phyloP scores from a whole-genome alignment of 1,140 invertebrate species.

The Tribolium castaneum region DNA sequence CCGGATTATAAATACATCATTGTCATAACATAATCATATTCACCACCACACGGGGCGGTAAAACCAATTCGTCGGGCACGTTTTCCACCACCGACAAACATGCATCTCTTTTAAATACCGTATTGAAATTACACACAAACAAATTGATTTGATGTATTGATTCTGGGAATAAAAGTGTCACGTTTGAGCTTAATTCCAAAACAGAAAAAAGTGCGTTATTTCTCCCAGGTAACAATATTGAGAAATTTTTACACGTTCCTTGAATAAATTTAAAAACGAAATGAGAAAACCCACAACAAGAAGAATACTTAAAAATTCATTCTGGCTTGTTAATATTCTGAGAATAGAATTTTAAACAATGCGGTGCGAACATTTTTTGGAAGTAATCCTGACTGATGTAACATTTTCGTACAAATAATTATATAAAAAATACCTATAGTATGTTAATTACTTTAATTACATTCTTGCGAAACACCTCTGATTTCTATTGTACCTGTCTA shows the following conservation, averaged over 20 bases:
- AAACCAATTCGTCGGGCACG: conserved; percentile 8
- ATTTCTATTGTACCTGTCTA: neutral
- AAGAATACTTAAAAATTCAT: conserved; percentile 1
- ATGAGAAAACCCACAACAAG: neutral
- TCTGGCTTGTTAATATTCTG: neutral
- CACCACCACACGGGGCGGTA: conserved; percentile 9
- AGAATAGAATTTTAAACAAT: neutral
- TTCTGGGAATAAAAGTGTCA: neutral
- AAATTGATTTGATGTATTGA: conserved; percentile 11
- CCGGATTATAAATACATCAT: conserved; percentile 36
- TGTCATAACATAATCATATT: conserved; percentile 37
- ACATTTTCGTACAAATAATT: neutral
- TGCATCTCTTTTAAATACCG: conserved; percentile 15
- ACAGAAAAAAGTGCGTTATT: neutral
- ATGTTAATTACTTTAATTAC: neutral
- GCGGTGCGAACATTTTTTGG: neutral
- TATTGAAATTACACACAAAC: neutral
- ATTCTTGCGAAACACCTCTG: neutral
- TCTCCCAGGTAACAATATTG: neutral
- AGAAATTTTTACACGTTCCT: neutral
- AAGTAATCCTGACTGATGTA: neutral
- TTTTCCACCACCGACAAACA: neutral
- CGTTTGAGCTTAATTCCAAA: neutral
- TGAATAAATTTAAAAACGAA: conserved; percentile 3
- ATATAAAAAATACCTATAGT: neutral